Base-by-base conservation (phyloP, 2,888 invertebrate species). In the Syritta pipiens region DNA sequence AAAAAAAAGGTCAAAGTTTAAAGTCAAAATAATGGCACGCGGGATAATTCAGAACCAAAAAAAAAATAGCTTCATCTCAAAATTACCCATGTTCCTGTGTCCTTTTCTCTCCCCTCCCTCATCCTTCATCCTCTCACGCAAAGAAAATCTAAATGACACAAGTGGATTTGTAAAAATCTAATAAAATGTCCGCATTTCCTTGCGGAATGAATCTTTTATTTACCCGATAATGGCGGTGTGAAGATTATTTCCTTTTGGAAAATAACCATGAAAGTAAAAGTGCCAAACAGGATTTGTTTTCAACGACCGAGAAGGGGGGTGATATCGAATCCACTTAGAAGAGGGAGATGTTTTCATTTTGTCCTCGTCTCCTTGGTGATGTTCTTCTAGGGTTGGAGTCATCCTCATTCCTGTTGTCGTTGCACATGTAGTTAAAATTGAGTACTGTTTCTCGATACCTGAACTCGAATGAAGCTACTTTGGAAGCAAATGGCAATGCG, bases 81-180 rank as follows among this genome's bases (percentile, higher is more conserved):
- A 20, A 40, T 9, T 22, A 19, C 24, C 12, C 49, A n/a, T n/a
- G n/a, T n/a, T n/a, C n/a, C n/a, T n/a, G n/a, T n/a, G n/a, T n/a
- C n/a, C n/a, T n/a, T n/a, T n/a, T n/a, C n/a, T n/a, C n/a, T n/a
- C n/a, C 14, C 7, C 37, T 17, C 37, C 37, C 17, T 0, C 32
- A 3, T 10, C 14, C 5, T 14, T 7, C 17, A 37, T 14, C n/a
- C 9, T 9, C 20, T 26, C 4, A n/a, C 3, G 6, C 6, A 10
- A 9, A 32, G 46, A 28, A 63, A 57, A 20, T 48, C 55, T 53
- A 69, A 48, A 51, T 69, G 55, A 40, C 63, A 76, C 57, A 77
- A 77, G 59, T 72, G 59, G 65, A 77, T 77, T n/a, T 71, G 51
- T 72, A 65, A 77, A 77, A 77, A 77, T 77, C 77, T 72, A 77